Conservation (phyloP, 2,888 invertebrate genomes). For the Athalia cordata region DNA sequence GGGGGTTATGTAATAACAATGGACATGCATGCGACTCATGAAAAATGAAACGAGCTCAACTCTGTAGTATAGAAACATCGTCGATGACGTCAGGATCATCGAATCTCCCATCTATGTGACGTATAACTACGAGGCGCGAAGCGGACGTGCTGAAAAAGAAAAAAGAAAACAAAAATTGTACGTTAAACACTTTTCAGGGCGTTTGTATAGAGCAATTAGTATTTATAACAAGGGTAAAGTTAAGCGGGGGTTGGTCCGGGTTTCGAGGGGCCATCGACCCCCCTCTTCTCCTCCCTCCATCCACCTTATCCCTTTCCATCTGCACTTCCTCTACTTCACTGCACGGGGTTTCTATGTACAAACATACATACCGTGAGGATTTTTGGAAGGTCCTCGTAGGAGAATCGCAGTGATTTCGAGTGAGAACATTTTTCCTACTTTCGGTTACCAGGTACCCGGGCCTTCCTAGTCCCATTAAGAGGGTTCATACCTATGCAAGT, state of each 20-base stretch:
- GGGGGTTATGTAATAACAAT: too few species aligned
- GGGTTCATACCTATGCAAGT: too few species aligned
- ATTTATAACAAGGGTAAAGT: conserved; percentile 65
- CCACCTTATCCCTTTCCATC: background rate
- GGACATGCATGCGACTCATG: too few species aligned
- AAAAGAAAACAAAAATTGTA: conserved; percentile 32
- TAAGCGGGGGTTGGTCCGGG: conserved; percentile 54
- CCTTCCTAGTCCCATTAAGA: too few species aligned
- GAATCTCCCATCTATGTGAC: background rate
- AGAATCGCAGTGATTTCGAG: too few species aligned
- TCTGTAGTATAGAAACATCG: too few species aligned
- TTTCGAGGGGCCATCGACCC: conserved; percentile 48
- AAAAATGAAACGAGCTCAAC: too few species aligned
- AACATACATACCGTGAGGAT: too few species aligned
- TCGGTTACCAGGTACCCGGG: too few species aligned
- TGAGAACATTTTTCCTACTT: too few species aligned
- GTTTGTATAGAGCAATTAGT: conserved; percentile 69
- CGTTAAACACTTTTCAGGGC: conserved; percentile 65
- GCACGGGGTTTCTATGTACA: conserved; percentile 11
- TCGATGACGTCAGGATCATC: conserved; percentile 2
- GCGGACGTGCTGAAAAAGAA: conserved; percentile 55
- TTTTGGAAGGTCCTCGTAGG: too few species aligned
- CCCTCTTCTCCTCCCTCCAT: background rate
- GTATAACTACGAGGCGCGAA: conserved; percentile 4
- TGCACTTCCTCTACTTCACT: conserved; percentile 6